Evolutionary conservation across 2,113 vertebrate genomes (phyloP).

Genomic region (Pyxicephalus adspersus): DNA sequence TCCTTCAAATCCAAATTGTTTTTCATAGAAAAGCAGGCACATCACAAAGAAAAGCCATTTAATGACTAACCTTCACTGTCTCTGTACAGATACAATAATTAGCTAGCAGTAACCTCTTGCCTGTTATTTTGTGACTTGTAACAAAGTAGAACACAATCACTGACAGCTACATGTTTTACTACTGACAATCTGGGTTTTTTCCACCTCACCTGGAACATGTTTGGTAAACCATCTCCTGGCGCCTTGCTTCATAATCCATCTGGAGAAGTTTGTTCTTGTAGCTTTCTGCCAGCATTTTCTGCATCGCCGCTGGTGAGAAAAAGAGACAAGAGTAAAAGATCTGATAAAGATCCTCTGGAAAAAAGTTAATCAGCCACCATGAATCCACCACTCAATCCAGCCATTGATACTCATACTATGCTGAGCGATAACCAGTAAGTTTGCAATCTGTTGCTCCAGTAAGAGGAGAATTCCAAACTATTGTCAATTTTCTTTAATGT

Average conservation of each 20-base stretch:
- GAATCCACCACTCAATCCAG: no score
- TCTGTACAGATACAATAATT: not conserved
- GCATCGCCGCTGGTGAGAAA: constrained; percentile 85
- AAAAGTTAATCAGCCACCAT: no score
- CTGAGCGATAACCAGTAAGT: no score
- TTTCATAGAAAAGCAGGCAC: no score
- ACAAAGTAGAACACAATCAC: not conserved
- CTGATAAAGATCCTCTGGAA: no score
- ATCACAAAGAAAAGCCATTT: no score
- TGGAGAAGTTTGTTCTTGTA: constrained; percentile 82
- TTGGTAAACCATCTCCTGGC: constrained; percentile 81
- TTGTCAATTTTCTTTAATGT: no score
- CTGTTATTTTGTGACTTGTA: constrained; percentile 16
- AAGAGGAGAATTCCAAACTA: no score
- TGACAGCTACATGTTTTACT: not conserved
- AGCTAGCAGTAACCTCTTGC: not conserved
- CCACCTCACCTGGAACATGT: constrained; percentile 83
- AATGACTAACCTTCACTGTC: not conserved
- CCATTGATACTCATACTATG: no score
- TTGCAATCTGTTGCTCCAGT: no score
- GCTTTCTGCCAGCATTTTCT: constrained; percentile 89
- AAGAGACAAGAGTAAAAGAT: no score
- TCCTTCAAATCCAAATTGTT: no score
- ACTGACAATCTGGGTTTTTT: not conserved
- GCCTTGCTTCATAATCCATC: constrained; percentile 78